phyloP scores from a whole-genome alignment of 2,888 invertebrate species.

The Abrostola triplasia region DNA sequence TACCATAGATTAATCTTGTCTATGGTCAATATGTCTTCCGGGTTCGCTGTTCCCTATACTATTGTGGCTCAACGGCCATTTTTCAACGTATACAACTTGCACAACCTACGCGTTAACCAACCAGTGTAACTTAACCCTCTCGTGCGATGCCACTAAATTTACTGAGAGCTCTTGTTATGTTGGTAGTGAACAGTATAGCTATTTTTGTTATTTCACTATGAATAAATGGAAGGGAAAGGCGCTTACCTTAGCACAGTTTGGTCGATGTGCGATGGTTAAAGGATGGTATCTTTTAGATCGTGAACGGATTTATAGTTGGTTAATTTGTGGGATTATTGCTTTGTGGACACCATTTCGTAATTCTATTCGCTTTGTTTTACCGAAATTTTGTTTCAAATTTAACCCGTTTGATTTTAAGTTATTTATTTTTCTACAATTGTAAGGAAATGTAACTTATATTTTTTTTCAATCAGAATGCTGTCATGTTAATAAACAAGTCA shows the following conservation, averaged over 20 bases:
- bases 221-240: slow-evolving; percentile 88
- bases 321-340: slow-evolving; percentile 39
- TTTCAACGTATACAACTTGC: slow-evolving; percentile 77
- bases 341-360: slow-evolving; percentile 1
- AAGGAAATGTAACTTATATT: too few species aligned
- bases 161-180: slow-evolving; percentile 58
- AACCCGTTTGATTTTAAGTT: too few species aligned
- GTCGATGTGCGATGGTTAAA: slow-evolving; percentile 63
- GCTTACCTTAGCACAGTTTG: slow-evolving; percentile 87
- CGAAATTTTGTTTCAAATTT: not conserved
- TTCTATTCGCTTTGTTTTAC: not conserved
- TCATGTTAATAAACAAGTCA: too few species aligned
- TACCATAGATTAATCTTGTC: slow-evolving; percentile 82
- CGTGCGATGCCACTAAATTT: slow-evolving; percentile 2
- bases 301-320: slow-evolving; percentile 55
- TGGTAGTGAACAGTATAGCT: slow-evolving; percentile 80
- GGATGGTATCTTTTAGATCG: slow-evolving; percentile 63
- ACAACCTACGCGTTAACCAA: slow-evolving; percentile 81
- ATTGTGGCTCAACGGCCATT: slow-evolving; percentile 84
- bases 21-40: slow-evolving; percentile 82
- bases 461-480: too few species aligned
- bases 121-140: slow-evolving; percentile 54
- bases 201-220: slow-evolving; percentile 88
- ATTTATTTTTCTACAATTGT: too few species aligned
- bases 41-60: slow-evolving; percentile 83